phyloP scores from a whole-genome alignment of 2,797 vertebrate species.

The Danio choprae region DNA sequence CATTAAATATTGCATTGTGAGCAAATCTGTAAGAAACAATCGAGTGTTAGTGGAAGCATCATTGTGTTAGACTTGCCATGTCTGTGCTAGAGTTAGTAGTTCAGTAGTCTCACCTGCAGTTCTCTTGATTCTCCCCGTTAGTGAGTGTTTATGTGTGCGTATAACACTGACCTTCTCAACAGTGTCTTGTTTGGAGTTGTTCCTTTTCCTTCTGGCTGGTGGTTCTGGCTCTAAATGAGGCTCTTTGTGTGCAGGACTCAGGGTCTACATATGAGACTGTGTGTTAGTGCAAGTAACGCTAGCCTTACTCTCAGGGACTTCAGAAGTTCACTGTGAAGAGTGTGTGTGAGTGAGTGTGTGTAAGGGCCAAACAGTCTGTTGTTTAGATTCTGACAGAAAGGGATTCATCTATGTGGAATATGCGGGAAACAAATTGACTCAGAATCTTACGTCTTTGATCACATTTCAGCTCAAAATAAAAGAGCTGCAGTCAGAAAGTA shows the following conservation, averaged over 20 bases:
- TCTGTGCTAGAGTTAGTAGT: conserved; percentile 21
- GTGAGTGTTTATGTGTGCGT: conserved; percentile 32
- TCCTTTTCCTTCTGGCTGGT: conserved; percentile 61
- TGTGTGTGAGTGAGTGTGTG: background rate
- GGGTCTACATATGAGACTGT: conserved; percentile 63
- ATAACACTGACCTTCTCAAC: conserved; percentile 76
- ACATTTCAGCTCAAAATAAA: background rate
- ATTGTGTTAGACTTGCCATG: background rate
- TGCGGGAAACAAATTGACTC: background rate
- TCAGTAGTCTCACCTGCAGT: background rate
- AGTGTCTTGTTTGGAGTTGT: conserved; percentile 92
- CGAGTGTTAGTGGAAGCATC: background rate
- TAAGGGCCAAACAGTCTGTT: background rate
- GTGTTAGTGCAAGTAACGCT: conserved; percentile 51
- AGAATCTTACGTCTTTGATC: background rate
- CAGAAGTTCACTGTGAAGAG: conserved; percentile 22
- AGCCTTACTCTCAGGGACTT: conserved; percentile 53
- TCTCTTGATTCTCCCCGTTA: conserved; percentile 34
- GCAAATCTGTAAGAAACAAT: conserved; percentile 1
- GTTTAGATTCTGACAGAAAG: background rate
- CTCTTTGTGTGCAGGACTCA: conserved; percentile 62
- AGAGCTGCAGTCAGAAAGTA: background rate
- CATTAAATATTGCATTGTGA: background rate
- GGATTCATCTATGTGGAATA: background rate
- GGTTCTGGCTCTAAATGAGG: conserved; percentile 62